phyloP scores from a whole-genome alignment of 2,888 invertebrate species.

The Folsomia manolachei region DNA sequence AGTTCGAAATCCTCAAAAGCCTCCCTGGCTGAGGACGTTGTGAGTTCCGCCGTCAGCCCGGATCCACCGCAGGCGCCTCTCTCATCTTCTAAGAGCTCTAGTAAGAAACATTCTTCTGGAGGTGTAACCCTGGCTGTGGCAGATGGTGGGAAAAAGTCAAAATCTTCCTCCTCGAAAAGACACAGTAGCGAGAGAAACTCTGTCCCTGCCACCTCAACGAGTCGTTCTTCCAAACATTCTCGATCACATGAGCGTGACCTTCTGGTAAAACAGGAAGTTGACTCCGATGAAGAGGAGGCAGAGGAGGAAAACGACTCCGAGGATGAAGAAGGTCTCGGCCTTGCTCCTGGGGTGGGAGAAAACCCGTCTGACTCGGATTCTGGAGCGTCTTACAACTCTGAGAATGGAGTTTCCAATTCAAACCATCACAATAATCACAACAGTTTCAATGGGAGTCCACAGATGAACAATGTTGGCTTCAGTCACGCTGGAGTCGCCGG shows the following conservation, averaged over 20 bases:
- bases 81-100: slow-evolving; percentile 28
- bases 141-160: slow-evolving; percentile 31
- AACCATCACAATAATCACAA: slow-evolving; percentile 26
- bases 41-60: slow-evolving; percentile 39
- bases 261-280: slow-evolving; percentile 6
- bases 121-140: slow-evolving; percentile 17
- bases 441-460: not conserved
- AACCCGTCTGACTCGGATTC: slow-evolving; percentile 17
- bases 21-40: slow-evolving; percentile 36
- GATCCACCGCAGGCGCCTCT: slow-evolving; percentile 27
- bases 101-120: slow-evolving; percentile 12
- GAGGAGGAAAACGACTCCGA: not conserved
- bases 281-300: not conserved
- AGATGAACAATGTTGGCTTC: slow-evolving; percentile 31
- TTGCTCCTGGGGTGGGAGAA: slow-evolving; percentile 1
- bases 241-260: slow-evolving; percentile 22
- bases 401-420: slow-evolving; percentile 32
- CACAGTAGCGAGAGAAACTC: slow-evolving; percentile 16
- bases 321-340: too few relatives aligned
- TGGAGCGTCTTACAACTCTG: slow-evolving; percentile 21
- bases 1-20: not conserved
- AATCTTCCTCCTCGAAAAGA: not conserved
- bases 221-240: slow-evolving; percentile 8
- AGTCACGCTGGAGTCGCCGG: slow-evolving; percentile 48
- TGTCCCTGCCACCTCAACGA: slow-evolving; percentile 20